phyloP scores from a whole-genome alignment of 1,140 invertebrate species.

The Trichonephila clavata region DNA sequence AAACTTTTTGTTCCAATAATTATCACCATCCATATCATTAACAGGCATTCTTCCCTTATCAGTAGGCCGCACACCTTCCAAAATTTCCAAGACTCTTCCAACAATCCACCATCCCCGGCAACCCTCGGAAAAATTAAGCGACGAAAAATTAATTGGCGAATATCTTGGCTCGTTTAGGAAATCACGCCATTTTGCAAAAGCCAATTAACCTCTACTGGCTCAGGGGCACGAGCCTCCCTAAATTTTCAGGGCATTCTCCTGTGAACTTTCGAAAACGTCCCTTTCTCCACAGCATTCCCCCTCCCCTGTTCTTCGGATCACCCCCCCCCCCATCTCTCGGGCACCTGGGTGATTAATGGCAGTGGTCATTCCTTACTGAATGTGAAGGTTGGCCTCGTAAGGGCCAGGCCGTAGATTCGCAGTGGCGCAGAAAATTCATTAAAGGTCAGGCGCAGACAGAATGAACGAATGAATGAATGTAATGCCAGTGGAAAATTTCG shows the following conservation, averaged over 20 bases:
- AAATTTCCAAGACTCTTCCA: too few species aligned
- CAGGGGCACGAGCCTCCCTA: background rate
- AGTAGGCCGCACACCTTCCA: too few species aligned
- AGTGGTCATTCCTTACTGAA: conserved; percentile 66
- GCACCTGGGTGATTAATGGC: conserved; percentile 67
- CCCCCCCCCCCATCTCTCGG: background rate
- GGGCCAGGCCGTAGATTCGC: background rate
- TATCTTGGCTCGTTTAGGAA: conserved; percentile 47
- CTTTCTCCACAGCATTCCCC: background rate
- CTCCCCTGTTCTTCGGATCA: background rate
- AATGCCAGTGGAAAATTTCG: conserved; percentile 61
- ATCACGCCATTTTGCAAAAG: conserved; percentile 45
- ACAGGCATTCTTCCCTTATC: too few species aligned
- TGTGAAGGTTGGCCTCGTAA: background rate
- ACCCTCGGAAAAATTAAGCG: conserved; percentile 29
- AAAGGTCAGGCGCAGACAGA: conserved; percentile 50
- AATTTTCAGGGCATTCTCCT: conserved; percentile 41
- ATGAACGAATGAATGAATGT: conserved; percentile 61
- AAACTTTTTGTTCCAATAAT: too few species aligned
- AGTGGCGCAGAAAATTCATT: conserved; percentile 66
- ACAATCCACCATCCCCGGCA: too few species aligned
- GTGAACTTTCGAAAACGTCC: conserved; percentile 50
- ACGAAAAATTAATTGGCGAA: conserved; percentile 70
- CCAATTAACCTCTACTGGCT: conserved; percentile 60
- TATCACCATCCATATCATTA: too few species aligned